These are phyloP conservation scores for Linyphia triangularis DNA, from an alignment of 2,888 invertebrate species.

Conservation along the genomic window DNA sequence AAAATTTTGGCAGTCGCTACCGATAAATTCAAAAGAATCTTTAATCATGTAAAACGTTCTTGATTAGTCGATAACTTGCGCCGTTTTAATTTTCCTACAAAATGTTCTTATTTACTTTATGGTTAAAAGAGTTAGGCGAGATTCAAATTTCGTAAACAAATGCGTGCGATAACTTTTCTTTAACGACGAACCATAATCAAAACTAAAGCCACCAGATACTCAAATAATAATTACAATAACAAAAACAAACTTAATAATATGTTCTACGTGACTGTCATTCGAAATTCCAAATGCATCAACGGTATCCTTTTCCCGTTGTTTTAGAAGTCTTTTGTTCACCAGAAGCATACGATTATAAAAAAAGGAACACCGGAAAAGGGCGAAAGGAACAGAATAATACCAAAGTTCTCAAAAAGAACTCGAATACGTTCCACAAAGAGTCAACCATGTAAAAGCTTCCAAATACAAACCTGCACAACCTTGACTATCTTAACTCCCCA, in stretches of 20 bases:
- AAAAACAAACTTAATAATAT: too few relatives aligned
- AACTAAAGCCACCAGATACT: background rate
- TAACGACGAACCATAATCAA: too few relatives aligned
- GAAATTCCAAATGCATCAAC: background rate
- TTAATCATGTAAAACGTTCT: too few relatives aligned
- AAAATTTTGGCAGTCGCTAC: too few relatives aligned
- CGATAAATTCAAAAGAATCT: too few relatives aligned
- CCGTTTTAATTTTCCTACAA: too few relatives aligned
- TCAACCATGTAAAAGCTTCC: conserved; percentile 21
- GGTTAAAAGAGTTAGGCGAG: too few relatives aligned
- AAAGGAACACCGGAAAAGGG: background rate
- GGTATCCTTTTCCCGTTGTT: background rate
- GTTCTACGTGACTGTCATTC: background rate
- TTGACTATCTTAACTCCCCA: conserved; percentile 22
- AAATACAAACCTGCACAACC: conserved; percentile 41
- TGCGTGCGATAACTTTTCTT: too few relatives aligned
- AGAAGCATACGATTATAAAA: background rate
- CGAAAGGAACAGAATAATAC: background rate
- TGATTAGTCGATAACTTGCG: too few relatives aligned
- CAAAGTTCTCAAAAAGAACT: background rate
- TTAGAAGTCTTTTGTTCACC: background rate
- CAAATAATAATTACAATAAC: background rate
- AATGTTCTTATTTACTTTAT: too few relatives aligned
- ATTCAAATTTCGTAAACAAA: too few relatives aligned
- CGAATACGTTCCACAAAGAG: background rate